A percentile compares a stretch with the other conserved stretches of the same genome.
Evolutionary conservation across 2,888 invertebrate species (phyloP).

Genomic region (Mesopsocus fuscifrons): DNA sequence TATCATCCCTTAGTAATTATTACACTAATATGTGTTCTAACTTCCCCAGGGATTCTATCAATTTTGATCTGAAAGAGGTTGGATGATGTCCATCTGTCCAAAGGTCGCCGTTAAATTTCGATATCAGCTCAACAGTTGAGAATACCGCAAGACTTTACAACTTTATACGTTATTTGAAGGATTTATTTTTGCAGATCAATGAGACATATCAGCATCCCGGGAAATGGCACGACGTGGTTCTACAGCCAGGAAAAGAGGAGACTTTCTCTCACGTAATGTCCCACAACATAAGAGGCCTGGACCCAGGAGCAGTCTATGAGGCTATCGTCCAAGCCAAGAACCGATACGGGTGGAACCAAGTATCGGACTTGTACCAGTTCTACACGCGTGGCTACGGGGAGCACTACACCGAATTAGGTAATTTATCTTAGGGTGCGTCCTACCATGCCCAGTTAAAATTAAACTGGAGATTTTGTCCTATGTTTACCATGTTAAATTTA

Average conservation of each 20-base stretch:
- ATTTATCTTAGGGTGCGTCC: neutral
- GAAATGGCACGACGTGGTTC: constrained; percentile 45
- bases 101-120: too few relatives aligned
- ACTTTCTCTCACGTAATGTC: constrained; percentile 35
- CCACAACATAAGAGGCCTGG: constrained; percentile 41
- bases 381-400: constrained; percentile 40
- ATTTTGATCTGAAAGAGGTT: too few relatives aligned
- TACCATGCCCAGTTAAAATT: too few relatives aligned
- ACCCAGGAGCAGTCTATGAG: constrained; percentile 48
- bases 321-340: constrained; percentile 57
- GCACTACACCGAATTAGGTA: constrained; percentile 1
- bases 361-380: constrained; percentile 54
- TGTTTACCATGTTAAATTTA: too few relatives aligned
- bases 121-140: too few relatives aligned
- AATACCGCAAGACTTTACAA: too few relatives aligned
- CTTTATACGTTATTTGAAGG: too few relatives aligned
- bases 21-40: too few relatives aligned
- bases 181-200: constrained; percentile 44
- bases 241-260: constrained; percentile 29
- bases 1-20: too few relatives aligned
- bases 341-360: constrained; percentile 55
- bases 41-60: too few relatives aligned
- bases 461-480: too few relatives aligned
- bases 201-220: constrained; percentile 51
- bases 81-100: too few relatives aligned